These are phyloP conservation scores for Gopherus flavomarginatus DNA, from an alignment of 2,113 vertebrate genomes.

Conservation along the genomic window DNA sequence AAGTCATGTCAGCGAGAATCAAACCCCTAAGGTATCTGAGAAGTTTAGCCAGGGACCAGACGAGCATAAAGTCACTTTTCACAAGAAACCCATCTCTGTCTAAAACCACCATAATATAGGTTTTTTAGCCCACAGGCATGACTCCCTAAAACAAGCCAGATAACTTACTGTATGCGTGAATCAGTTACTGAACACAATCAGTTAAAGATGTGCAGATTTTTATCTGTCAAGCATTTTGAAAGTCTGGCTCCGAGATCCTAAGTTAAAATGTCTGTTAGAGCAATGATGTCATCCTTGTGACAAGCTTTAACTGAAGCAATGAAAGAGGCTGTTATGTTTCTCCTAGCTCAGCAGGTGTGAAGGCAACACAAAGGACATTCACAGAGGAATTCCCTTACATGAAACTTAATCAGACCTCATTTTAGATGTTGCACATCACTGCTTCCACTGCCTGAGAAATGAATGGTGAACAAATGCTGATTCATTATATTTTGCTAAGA, in stretches of 20 bases:
- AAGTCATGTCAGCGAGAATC: conserved; percentile 3
- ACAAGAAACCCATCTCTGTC: background rate
- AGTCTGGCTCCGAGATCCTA: background rate
- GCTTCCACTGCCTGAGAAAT: background rate
- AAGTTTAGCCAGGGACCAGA: conserved; percentile 19
- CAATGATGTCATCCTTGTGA: conserved; percentile 42
- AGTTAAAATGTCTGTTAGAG: conserved; percentile 21
- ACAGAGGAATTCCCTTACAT: conserved; percentile 47
- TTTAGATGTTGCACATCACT: background rate
- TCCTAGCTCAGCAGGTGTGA: conserved; percentile 53
- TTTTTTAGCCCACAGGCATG: background rate
- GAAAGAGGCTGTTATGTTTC: conserved; percentile 59
- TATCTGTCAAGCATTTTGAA: conserved; percentile 31
- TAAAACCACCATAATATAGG: background rate
- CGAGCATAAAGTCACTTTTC: conserved; percentile 30
- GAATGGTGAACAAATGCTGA: conserved; percentile 1
- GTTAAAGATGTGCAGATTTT: conserved; percentile 35
- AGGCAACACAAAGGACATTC: conserved; percentile 48
- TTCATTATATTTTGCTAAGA: background rate
- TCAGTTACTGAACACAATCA: background rate
- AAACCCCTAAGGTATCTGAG: background rate
- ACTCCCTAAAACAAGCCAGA: background rate
- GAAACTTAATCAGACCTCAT: conserved; percentile 38
- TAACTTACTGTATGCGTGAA: conserved; percentile 6
- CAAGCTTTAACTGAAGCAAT: conserved; percentile 52